These are phyloP conservation scores for Rhagonycha fulva DNA, from an alignment of 2,888 invertebrate species.

Conservation along the genomic window DNA sequence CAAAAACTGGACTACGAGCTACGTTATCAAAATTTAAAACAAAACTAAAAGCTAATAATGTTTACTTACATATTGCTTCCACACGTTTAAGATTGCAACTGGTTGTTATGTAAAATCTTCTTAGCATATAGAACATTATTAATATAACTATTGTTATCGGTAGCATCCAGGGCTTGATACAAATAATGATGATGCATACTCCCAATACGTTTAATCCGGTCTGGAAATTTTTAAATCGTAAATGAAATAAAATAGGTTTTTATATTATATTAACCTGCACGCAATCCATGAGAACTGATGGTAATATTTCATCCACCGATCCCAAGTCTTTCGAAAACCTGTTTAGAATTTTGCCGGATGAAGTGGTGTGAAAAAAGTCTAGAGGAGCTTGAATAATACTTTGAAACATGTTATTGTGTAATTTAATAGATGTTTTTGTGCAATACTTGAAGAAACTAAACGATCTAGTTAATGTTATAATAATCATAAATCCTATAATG, in stretches of 20 bases:
- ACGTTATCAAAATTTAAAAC: slow-evolving; percentile 70
- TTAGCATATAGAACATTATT: slow-evolving; percentile 65
- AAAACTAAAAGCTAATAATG: slow-evolving; percentile 22
- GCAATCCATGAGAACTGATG: slow-evolving; percentile 45
- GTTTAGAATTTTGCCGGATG: slow-evolving; percentile 67
- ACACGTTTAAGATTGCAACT: slow-evolving; percentile 75
- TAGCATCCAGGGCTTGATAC: slow-evolving; percentile 73
- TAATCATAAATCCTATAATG: slow-evolving; percentile 44
- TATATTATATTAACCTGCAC: slow-evolving; percentile 31
- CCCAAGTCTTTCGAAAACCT: slow-evolving; percentile 75
- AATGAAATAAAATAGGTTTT: slow-evolving; percentile 67
- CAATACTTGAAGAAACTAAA: slow-evolving; percentile 59
- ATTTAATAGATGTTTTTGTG: slow-evolving; percentile 59
- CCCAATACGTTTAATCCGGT: slow-evolving; percentile 26
- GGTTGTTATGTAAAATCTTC: slow-evolving; percentile 72
- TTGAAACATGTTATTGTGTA: slow-evolving; percentile 60
- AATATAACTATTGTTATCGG: slow-evolving; percentile 68
- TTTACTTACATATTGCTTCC: slow-evolving; percentile 67
- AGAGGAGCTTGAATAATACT: slow-evolving; percentile 67
- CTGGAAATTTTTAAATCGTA: slow-evolving; percentile 45
- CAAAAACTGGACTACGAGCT: slow-evolving; percentile 78
- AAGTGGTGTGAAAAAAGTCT: slow-evolving; percentile 72
- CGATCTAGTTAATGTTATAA: slow-evolving; percentile 55
- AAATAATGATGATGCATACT: slow-evolving; percentile 23
- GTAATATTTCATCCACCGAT: slow-evolving; percentile 60